Base-by-base conservation (phyloP, 2,888 invertebrate genomes). In the Operophtera brumata region DNA sequence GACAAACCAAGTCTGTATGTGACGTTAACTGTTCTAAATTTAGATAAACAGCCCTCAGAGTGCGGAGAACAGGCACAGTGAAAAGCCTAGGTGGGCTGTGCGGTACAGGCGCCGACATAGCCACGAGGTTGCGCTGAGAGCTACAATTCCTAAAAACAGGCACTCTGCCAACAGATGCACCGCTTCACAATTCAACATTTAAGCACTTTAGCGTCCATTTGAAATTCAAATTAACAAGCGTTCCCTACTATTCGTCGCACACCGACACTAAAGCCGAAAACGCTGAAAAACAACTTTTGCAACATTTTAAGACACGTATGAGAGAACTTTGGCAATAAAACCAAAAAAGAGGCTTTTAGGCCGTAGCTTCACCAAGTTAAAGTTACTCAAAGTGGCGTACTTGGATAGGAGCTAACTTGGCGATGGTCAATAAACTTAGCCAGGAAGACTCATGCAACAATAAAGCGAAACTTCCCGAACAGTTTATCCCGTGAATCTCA, bases 241-340 rank as follows among this genome's bases (percentile, higher is more conserved):
- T 60, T 48, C 59, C 50, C 59, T 49, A 64, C 62, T 61, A 52
- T 57, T 60, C 57, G 48, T 39, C 43, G 50, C 41, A 45, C 53
- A 55, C 43, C 44, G 39, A 48, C 48, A 52, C 55, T 45, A 35
- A 54, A 37, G 37, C 42, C 13, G 30, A 64, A 61, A 67, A 67
- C 58, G 60, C 70, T 71, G 67, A 75, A 76, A 75, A 77, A 76
- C 69, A 74, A 71, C 74, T 70, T 72, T 75, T 71, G 75, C 66
- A 77, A 78, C 69, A 81, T 78, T 74, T 70, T 73, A 73, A 78
- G 76, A 77, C 84, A 84, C 84, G 83, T 84, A 84, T 84, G 81
- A 76, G 77, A 75, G 75, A 87, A 86, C 80, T 87, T 88, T 80
- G 64, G 78, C 82, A 87, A 88, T 88, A 86, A 87, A 86, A 84